A percentile compares a stretch with the other conserved stretches of the same genome.
These are phyloP conservation scores for Chloropsis cyanopogon DNA, from an alignment of 2,113 vertebrate genomes.

Conservation along the genomic window DNA sequence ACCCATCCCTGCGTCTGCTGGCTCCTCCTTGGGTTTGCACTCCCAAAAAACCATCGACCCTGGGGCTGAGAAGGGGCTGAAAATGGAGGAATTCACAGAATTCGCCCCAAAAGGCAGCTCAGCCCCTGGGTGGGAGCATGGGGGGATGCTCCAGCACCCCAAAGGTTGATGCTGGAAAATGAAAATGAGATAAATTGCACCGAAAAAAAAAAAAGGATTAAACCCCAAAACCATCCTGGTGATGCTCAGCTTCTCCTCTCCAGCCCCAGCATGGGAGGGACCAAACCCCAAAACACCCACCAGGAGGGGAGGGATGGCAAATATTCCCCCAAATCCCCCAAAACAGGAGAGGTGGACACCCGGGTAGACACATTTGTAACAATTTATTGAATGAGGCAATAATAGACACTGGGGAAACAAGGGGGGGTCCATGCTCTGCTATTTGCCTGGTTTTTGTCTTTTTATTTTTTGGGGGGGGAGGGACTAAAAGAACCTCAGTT, in stretches of 20 bases:
- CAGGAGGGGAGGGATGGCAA: no score
- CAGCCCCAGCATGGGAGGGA: rapidly evolving
- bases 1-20: neutral
- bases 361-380: conserved; percentile 53
- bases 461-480: neutral
- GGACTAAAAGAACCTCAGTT: conserved; percentile 57
- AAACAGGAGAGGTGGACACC: rapidly evolving
- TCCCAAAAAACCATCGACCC: neutral
- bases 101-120: neutral
- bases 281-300: neutral
- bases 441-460: conserved; percentile 17
- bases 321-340: neutral
- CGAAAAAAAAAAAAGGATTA: neutral
- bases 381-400: conserved; percentile 79
- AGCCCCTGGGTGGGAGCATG: neutral
- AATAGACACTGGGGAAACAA: conserved; percentile 67
- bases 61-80: neutral
- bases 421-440: conserved; percentile 71
- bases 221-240: neutral
- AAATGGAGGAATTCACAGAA: neutral
- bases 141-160: neutral
- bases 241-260: neutral
- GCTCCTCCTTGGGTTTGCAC: neutral
- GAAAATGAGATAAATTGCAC: neutral
- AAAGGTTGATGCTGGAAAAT: rapidly evolving